Conservation (phyloP, 2,888 invertebrate species). For the Colostygia pectinataria region DNA sequence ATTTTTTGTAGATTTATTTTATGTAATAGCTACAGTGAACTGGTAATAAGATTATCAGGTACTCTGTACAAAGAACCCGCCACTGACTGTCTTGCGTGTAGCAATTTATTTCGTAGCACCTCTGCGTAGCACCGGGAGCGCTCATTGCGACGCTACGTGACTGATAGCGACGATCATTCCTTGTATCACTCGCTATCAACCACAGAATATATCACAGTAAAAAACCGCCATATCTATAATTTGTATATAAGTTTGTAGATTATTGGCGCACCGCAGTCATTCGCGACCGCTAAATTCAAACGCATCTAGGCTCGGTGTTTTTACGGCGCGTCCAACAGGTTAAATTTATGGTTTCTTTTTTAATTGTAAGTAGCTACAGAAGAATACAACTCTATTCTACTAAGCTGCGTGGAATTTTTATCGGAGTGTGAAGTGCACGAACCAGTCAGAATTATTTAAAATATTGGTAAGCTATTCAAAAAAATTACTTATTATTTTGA, state of each 20-base stretch:
- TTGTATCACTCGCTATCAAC: constrained; percentile 12
- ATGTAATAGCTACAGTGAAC: no score
- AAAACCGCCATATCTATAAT: constrained; percentile 12
- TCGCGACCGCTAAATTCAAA: constrained; percentile 38
- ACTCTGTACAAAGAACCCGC: no score
- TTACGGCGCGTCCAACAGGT: neutral
- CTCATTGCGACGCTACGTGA: constrained; percentile 12
- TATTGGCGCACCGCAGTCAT: constrained; percentile 42
- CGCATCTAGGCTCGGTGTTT: constrained; percentile 28
- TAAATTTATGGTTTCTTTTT: neutral
- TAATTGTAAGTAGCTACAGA: no score
- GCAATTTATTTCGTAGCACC: constrained; percentile 13
- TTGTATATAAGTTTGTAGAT: constrained; percentile 42
- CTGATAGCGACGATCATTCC: constrained; percentile 7
- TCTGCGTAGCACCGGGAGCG: constrained; percentile 2
- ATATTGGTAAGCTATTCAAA: constrained; percentile 2
- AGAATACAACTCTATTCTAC: neutral
- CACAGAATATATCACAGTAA: constrained; percentile 10
- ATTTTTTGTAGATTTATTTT: no score
- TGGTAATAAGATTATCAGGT: no score
- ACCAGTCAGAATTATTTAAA: neutral
- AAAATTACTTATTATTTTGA: no score
- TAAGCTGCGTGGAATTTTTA: neutral
- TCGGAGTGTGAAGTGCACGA: neutral
- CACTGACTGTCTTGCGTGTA: neutral